phyloP scores from a whole-genome alignment of 2,113 vertebrate genomes.

The Atlantisia rogersi region DNA sequence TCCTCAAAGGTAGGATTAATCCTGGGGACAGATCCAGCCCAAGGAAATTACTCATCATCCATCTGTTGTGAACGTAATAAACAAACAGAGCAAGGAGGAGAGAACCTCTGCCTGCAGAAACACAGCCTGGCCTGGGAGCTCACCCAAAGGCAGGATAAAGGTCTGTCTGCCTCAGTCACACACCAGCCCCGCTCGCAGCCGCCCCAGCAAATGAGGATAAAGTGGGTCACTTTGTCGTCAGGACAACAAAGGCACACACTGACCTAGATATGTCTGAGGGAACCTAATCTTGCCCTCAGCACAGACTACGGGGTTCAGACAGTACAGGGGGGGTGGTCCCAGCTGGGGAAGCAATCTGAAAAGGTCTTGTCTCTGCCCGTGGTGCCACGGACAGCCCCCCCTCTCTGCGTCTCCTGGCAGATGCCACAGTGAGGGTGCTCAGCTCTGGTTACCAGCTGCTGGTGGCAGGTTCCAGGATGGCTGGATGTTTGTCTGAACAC shows the following conservation, averaged over 20 bases:
- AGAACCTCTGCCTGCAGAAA: not conserved
- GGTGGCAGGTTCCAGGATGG: constrained; percentile 79
- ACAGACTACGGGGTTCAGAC: not conserved
- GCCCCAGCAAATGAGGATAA: constrained; percentile 36
- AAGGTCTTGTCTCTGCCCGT: not conserved
- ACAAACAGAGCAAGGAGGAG: not conserved
- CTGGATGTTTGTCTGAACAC: constrained; percentile 73
- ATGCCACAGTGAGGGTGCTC: constrained; percentile 75
- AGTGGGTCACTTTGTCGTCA: constrained; percentile 50
- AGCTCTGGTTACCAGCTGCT: constrained; percentile 67
- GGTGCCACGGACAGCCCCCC: not conserved
- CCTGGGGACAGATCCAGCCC: not conserved
- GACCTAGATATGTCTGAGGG: constrained; percentile 44
- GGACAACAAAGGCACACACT: constrained; percentile 47
- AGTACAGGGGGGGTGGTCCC: not conserved
- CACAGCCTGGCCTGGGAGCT: not conserved
- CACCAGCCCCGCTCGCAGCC: not conserved
- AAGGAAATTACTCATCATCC: not conserved
- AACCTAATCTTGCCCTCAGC: constrained; percentile 34
- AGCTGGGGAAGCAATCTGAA: not conserved
- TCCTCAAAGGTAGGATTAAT: constrained; percentile 73
- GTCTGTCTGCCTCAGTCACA: not conserved
- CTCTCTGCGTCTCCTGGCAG: not conserved
- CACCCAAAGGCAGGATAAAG: constrained; percentile 11
- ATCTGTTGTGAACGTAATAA: not conserved